Base-by-base conservation (phyloP, 2,797 vertebrate species). In the Dendrocincla tyrannina region DNA sequence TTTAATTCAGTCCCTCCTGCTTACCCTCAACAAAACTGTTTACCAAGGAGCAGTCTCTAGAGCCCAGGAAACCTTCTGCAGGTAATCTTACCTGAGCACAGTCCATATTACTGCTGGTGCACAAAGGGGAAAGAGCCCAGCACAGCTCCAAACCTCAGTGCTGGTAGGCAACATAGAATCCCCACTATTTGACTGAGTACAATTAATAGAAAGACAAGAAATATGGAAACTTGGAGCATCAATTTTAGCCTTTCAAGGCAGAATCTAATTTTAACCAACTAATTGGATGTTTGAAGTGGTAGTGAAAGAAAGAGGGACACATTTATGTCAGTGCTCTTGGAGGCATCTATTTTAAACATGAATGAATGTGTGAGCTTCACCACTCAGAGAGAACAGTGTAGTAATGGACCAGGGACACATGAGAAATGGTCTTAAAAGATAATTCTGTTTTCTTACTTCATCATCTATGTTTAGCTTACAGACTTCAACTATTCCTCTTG, bases 221-320 rank as follows among this genome's bases (percentile, higher is more conserved):
- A 91, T 74, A 93, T 73, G 92, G 95, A 66, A 93, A 95, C 86
- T 10, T 39, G 56, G 39, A 82, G 77, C 79, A 95, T 75, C 72
- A 77, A 35, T 93, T 95, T 91, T 64, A 86, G 74, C 58, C 77
- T 93, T 96, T 63, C 7, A 20, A 90, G 87, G 84, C 68, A 79
- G 74, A 85, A 76, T 35, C 88, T 91, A 94, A 93, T 95, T 96
- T 97, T 96, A 95, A 77, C 74, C 41, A 79, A 30, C 78, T 85
- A 89, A 87, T 74, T 64, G 70, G 63, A n/a, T 39, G 63, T 67
- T 85, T 70, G 86, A 87, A 95, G 80, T 44, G 37, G n/a, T 33
- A 76, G 58, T 75, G 69, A 80, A 76, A 82, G 63, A 25, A 76
- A 89, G 70, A 37, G 55, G 44, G 24, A 76, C 53, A 58, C 7